Conservation (phyloP, 2,888 invertebrate genomes). For the Sympetrum striolatum region DNA sequence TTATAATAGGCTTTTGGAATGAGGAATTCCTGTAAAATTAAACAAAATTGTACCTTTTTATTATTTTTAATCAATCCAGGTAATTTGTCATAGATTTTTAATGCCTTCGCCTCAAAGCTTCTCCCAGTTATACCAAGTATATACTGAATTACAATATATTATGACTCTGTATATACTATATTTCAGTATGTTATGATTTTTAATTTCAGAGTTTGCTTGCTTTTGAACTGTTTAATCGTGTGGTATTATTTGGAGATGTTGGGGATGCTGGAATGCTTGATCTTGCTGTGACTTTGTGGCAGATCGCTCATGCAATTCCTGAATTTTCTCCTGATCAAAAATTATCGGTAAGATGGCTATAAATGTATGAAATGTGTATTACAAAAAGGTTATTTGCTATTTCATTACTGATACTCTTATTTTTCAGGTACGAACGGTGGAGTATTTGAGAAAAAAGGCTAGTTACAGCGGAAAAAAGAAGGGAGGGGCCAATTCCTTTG, state of each 20-base stretch:
- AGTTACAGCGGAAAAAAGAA: background rate
- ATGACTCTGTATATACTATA: too few relatives aligned
- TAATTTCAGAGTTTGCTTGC: constrained; percentile 68
- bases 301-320: constrained; percentile 65
- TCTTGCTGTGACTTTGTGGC: constrained; percentile 83
- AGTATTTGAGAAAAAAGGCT: constrained; percentile 54
- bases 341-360: background rate
- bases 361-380: background rate
- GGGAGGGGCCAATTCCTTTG: background rate
- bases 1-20: too few relatives aligned
- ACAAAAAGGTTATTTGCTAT: background rate
- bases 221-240: constrained; percentile 74
- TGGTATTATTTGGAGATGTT: constrained; percentile 72
- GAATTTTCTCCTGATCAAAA: background rate
- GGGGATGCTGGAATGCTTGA: constrained; percentile 67
- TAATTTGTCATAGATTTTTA: too few relatives aligned
- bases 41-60: too few relatives aligned
- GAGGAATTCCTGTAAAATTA: too few relatives aligned
- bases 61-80: too few relatives aligned
- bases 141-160: too few relatives aligned
- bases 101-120: too few relatives aligned
- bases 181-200: background rate
- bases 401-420: constrained; percentile 45
- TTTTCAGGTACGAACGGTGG: constrained; percentile 55
- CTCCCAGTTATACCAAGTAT: too few relatives aligned